Conservation (phyloP, 1,140 invertebrate genomes). For the Drosophila nigrodunni region DNA sequence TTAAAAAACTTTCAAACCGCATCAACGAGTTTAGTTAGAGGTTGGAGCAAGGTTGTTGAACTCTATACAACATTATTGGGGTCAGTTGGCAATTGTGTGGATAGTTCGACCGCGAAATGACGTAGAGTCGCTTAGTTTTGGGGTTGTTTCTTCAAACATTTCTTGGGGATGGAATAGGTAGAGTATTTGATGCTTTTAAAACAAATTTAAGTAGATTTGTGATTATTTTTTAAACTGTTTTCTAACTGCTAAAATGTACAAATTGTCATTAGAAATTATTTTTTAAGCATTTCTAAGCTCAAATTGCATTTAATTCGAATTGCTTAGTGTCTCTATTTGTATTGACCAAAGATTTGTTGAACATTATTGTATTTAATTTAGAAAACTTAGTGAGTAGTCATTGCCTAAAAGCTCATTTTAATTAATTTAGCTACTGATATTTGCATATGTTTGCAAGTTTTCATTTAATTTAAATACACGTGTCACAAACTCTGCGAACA, state of each 20-base stretch:
- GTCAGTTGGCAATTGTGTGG: constrained; percentile 49
- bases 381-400: constrained; percentile 49
- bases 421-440: constrained; percentile 77
- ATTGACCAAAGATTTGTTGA: neutral
- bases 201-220: too few relatives aligned
- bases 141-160: constrained; percentile 21
- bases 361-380: constrained; percentile 9
- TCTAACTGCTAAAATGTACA: neutral
- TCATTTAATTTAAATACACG: constrained; percentile 61
- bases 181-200: too few relatives aligned
- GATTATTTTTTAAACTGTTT: neutral
- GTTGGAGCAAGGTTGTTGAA: constrained; percentile 65
- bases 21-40: constrained; percentile 54
- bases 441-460: constrained; percentile 58
- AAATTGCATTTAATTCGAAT: constrained; percentile 16
- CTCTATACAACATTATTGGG: constrained; percentile 47
- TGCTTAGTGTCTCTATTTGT: neutral
- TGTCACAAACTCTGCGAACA: constrained; percentile 47
- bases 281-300: neutral
- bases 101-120: constrained; percentile 42
- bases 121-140: constrained; percentile 4
- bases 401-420: constrained; percentile 58
- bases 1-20: constrained; percentile 81
- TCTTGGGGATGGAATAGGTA: neutral
- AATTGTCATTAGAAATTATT: constrained; percentile 5